Evolutionary conservation across 2,797 vertebrate genomes (phyloP), one percentile per base, ranked within the genome.

Genomic region (Jordanella pulchra): DNA sequence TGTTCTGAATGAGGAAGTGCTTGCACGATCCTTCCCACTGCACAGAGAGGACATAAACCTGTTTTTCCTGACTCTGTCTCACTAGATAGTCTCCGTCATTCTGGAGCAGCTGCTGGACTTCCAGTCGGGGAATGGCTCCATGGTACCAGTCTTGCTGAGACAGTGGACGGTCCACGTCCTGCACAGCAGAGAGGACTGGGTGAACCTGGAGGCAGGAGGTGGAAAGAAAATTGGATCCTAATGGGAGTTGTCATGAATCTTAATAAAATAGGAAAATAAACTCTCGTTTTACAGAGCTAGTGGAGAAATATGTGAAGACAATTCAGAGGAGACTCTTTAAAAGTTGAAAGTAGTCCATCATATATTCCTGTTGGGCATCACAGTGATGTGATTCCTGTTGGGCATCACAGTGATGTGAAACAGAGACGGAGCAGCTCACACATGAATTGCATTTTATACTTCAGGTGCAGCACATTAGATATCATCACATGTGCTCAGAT

Each of bases 81-180:
- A 95, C 96, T 81, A 99, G 88, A 81, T 98, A 99, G 77, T 99
- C 97, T 1, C 97, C 98, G 0, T 87, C 89, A 5, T 88, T 91
- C 14, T 79, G 92, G 80, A 99, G 92, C 72, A 99, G 91, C 90
- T 96, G 94, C 69, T 94, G 95, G 50, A 97, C 97, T 81, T 99
- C 97, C 0, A 90, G 48, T 9, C 97, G 94, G 0, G 97, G 97
- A 79, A 99, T 93, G 78, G 95, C 97, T 7, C 97, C 98, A 0
- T 99, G 97, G 91, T 98, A 99, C 98, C 98, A 99, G 85, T 82
- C 89, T 93, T 99, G 98, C 90, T 98, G 94, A 0, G 74, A 88
- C 79, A 99, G 93, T 0, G 97, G 97, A 86, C 96, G 97, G 86
- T 97, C 94, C 30, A 91, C 86, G 7, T 96, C 96, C 0, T 94